Base-by-base conservation (phyloP, 2,797 vertebrate species). In the Dicrostonyx torquatus region DNA sequence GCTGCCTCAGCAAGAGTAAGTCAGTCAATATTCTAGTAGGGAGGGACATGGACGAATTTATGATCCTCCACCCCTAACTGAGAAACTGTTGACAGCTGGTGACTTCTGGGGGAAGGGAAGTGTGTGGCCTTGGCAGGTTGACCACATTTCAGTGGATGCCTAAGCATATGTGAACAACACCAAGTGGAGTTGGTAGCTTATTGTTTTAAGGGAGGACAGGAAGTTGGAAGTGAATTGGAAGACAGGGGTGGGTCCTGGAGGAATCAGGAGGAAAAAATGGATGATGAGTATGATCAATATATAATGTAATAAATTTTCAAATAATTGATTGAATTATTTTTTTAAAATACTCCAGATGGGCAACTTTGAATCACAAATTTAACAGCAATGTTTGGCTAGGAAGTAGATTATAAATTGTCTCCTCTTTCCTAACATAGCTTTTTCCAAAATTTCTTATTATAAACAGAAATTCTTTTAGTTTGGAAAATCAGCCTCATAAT, bases 391-490 rank as follows among this genome's bases (percentile, higher is more conserved):
- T 84, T 75, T 89, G 20, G 2, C 17, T 88, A 29, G 7, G 11
- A 97, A 94, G 88, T 75, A 87, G 78, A 13, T 89, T 95, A 82
- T 6, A 90, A 48, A 92, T 92, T 90, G 11, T 2, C 37, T 24
- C 93, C 50, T 96, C 80, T 84, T 91, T 6, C 7, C 15, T 82
- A 89, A 79, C 10, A 48, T 3, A 88, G 43, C 87, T 88, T 87
- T 4, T 58, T 89, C 87, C 45, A 31, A 48, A 84, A 80, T 89
- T 94, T 13, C 13, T 78, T 31, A 80, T 62, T 77, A 86, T 73
- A 86, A 94, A 94, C 20, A 85, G 24, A 77, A 85, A 91, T 80
- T 75, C 11, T 26, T 91, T 94, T 95, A 78, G 4, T 87, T 94
- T 95, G 7, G 50, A 76, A 34, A 93, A 86, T 94, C 68, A 89